Evolutionary conservation across 2,888 invertebrate species (phyloP), one percentile per base, ranked within the genome.

Genomic region (Cordylochernes scorpioides): DNA sequence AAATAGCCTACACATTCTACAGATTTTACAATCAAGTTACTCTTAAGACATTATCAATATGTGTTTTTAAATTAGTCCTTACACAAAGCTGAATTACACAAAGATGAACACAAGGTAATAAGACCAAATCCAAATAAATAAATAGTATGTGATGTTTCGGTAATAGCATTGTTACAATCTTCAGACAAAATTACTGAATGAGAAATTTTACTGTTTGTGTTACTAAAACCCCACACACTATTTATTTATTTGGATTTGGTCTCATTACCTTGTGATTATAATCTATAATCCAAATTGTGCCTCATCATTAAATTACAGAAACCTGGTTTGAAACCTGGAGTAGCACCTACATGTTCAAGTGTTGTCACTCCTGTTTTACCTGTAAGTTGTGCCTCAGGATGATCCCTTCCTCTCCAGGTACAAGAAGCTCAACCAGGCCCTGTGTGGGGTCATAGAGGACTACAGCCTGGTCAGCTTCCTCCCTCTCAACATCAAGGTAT

Each of bases 401-500:
- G 52, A 54, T 39, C 49, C 49, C 15, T 45, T 51, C 28, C 41
- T 51, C 35, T 45, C 42, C 35, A 64, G 61, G 49, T 80, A 71
- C 52, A 71, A 68, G 46, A 82, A 80, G 44, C 53, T 91, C n/a
- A 88, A 84, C 54, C 62, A 66, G 42, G 71, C 78, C 19, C 58
- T 91, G 36, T 65, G 78, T 24, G 74, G 72, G 3, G 61, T 91
- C 39, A 65, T 91, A 33, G 72, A 88, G 57, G 74, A 78, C 50
- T 88, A 82, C 49, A 71, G 80, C 49, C 44, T 58, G 3, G 86
- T 91, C 4, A 66, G 69, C 30, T 91, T 88, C 55, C 59, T 74
- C 44, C 67, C 77, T 10, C 57, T 88, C 15, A 69, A 78, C 55
- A 63, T 74, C 19, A 66, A 53, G 47, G 55, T 55, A 30, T n/a